Evolutionary conservation across 2,888 invertebrate species (phyloP).

Genomic region (Tenthredo livida): DNA sequence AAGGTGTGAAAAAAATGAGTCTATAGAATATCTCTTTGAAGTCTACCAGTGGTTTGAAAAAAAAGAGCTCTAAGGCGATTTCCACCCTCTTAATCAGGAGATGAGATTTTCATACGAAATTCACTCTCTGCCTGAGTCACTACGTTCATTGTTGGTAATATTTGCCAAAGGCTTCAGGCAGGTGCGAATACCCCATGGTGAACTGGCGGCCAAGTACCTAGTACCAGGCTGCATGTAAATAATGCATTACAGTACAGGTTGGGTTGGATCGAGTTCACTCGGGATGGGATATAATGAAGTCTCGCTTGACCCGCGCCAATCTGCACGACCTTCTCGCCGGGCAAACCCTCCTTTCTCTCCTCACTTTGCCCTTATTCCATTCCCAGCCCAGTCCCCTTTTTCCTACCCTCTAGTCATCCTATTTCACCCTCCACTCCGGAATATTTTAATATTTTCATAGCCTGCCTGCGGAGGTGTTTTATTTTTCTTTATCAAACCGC

Average conservation of each 20-base stretch:
- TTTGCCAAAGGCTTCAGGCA: constrained; percentile 46
- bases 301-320: constrained; percentile 53
- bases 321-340: constrained; percentile 59
- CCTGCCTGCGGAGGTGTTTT: not conserved
- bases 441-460: constrained; percentile 43
- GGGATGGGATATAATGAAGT: constrained; percentile 56
- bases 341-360: constrained; percentile 52
- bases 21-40: not conserved
- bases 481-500: constrained; percentile 10
- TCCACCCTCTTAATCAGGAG: not conserved
- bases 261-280: constrained; percentile 44
- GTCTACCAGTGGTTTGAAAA: not conserved
- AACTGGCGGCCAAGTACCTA: constrained; percentile 22
- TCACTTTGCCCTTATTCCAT: constrained; percentile 56
- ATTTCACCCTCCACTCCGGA: constrained; percentile 27
- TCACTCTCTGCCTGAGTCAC: not conserved
- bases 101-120: not conserved
- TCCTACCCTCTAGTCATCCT: constrained; percentile 29
- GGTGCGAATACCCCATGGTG: constrained; percentile 31
- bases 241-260: constrained; percentile 48
- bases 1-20: too few species aligned
- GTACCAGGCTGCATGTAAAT: constrained; percentile 44
- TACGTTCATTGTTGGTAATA: constrained; percentile 37
- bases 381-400: constrained; percentile 53
- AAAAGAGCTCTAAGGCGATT: not conserved